phyloP scores from a whole-genome alignment of 2,888 invertebrate genomes.

The Trachelus tabidus region DNA sequence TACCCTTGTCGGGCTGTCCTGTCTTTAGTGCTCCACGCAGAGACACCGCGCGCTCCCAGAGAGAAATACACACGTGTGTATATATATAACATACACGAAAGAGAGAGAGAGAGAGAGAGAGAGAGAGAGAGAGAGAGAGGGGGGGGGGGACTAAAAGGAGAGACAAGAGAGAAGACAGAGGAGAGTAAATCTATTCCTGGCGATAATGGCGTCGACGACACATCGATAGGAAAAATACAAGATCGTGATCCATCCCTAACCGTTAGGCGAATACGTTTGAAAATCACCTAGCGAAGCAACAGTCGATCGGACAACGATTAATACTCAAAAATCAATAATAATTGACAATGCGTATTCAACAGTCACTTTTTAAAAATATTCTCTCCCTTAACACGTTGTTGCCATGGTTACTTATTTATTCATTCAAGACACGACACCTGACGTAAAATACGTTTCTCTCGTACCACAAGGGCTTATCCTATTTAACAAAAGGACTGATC shows the following conservation, averaged over 20 bases:
- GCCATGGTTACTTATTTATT: no score
- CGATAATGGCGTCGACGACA: conserved; percentile 37
- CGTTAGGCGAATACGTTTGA: no score
- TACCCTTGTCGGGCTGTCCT: conserved; percentile 33
- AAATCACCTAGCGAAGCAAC: no score
- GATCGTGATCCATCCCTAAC: neutral
- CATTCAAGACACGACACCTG: no score
- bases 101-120: neutral
- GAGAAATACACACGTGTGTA: neutral
- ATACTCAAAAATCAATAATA: no score
- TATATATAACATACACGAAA: neutral
- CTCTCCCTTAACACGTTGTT: no score
- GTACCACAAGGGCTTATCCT: no score
- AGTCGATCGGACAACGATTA: no score
- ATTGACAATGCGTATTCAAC: no score
- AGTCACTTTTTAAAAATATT: no score
- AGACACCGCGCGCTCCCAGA: conserved; percentile 9
- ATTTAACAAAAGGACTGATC: no score
- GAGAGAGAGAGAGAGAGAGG: conserved; percentile 3
- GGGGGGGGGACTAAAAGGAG: conserved; percentile 12
- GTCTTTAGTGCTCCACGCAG: conserved; percentile 18
- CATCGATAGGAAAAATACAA: conserved; percentile 35
- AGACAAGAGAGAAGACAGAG: conserved; percentile 18
- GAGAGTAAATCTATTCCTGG: conserved; percentile 40
- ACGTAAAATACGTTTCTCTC: no score